phyloP scores from a whole-genome alignment of 2,888 invertebrate genomes.

The Chromoteleia sp. region DNA sequence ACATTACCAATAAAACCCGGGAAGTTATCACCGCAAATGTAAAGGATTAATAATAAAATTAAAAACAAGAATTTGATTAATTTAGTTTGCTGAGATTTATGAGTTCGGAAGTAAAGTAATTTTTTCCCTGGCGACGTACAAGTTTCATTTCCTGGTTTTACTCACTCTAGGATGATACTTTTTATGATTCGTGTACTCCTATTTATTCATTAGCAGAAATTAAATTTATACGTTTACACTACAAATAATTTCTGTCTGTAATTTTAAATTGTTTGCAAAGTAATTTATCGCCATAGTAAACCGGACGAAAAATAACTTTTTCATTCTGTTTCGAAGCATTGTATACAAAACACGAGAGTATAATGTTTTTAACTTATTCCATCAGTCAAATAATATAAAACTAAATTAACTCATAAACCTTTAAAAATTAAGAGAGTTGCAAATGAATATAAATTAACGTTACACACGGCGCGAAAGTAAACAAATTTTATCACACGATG shows the following conservation, averaged over 20 bases:
- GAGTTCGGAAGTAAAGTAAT: neutral
- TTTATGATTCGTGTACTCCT: neutral
- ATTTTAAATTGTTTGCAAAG: neutral
- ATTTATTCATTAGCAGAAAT: neutral
- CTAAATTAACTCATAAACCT: neutral
- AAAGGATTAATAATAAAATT: neutral
- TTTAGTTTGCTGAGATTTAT: neutral
- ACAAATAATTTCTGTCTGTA: neutral
- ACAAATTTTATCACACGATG: conserved; percentile 6
- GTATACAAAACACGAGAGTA: neutral
- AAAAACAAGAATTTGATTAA: neutral
- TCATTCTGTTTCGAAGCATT: neutral
- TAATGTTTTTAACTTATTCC: neutral
- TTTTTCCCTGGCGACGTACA: neutral
- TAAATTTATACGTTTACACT: neutral
- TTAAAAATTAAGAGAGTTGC: conserved; percentile 6
- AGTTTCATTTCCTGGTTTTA: neutral
- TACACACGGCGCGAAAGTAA: conserved; percentile 6
- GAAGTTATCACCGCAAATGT: neutral
- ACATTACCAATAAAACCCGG: conserved; percentile 4
- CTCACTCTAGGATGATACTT: neutral
- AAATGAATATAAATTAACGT: conserved; percentile 26
- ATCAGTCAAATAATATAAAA: neutral
- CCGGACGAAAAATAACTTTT: neutral
- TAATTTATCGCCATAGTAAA: neutral